A percentile compares a stretch with the other conserved stretches of the same genome.
These are phyloP conservation scores for Vombatus ursinus DNA, from an alignment of 2,113 vertebrate species.

Conservation along the genomic window DNA sequence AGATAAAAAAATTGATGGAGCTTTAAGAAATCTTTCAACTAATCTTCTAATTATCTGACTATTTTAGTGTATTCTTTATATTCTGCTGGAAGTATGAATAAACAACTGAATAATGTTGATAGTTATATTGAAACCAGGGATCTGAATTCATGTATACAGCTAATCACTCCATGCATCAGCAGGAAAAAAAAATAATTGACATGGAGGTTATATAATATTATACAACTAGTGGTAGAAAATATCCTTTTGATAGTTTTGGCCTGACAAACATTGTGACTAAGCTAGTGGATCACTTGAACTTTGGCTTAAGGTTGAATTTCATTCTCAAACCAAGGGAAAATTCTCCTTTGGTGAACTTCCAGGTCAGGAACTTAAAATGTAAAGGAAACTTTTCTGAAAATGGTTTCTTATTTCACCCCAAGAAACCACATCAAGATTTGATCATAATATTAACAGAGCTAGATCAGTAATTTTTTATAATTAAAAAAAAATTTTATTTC, in stretches of 20 bases:
- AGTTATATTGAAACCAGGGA: slow-evolving; percentile 46
- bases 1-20: slow-evolving; percentile 84
- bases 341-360: slow-evolving; percentile 40
- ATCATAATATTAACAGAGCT: slow-evolving; percentile 32
- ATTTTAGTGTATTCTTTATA: slow-evolving; percentile 65
- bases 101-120: slow-evolving; percentile 67
- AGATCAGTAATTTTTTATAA: slow-evolving; percentile 36
- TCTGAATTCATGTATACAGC: slow-evolving; percentile 47
- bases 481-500: slow-evolving; percentile 28
- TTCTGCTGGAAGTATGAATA: slow-evolving; percentile 64
- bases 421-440: slow-evolving; percentile 48
- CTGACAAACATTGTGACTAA: slow-evolving; percentile 36
- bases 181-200: slow-evolving; percentile 60
- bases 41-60: slow-evolving; percentile 67
- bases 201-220: slow-evolving; percentile 70
- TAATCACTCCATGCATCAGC: slow-evolving; percentile 68
- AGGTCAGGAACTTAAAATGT: slow-evolving; percentile 46
- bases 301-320: slow-evolving; percentile 39
- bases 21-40: slow-evolving; percentile 81
- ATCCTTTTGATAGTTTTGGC: slow-evolving; percentile 39
- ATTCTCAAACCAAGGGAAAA: slow-evolving; percentile 49
- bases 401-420: slow-evolving; percentile 54
- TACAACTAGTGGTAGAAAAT: slow-evolving; percentile 33
- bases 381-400: slow-evolving; percentile 54
- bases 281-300: neutral